These are phyloP conservation scores for Papilio gigon DNA, from an alignment of 2,888 invertebrate genomes.

Conservation along the genomic window DNA sequence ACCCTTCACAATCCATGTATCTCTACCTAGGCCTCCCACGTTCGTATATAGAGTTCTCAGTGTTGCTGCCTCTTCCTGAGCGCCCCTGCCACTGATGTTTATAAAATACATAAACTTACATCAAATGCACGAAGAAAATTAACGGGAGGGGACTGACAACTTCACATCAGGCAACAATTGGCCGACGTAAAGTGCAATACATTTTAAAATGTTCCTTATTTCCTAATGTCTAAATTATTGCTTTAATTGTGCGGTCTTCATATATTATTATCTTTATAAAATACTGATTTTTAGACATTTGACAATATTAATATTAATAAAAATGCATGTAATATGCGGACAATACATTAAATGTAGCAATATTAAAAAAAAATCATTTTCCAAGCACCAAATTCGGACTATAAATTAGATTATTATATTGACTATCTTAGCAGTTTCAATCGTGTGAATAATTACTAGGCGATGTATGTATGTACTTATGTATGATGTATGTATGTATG, in stretches of 20 bases:
- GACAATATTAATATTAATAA: neutral
- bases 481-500: too few relatives aligned
- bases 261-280: neutral
- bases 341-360: constrained; percentile 2
- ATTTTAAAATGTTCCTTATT: constrained; percentile 14
- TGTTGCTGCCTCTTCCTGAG: too few relatives aligned
- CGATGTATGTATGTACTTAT: too few relatives aligned
- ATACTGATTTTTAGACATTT: neutral
- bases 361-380: constrained; percentile 1
- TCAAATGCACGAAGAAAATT: too few relatives aligned
- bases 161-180: too few relatives aligned
- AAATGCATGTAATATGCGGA: neutral
- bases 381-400: constrained; percentile 29
- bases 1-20: too few relatives aligned
- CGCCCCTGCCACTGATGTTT: too few relatives aligned
- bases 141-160: neutral
- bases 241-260: constrained; percentile 31
- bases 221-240: constrained; percentile 24
- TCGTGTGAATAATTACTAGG: neutral
- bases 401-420: constrained; percentile 1
- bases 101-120: too few relatives aligned
- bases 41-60: too few relatives aligned
- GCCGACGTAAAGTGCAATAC: neutral
- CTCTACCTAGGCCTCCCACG: too few relatives aligned
- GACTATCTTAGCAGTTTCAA: neutral